Base-by-base conservation (phyloP, 2,888 invertebrate genomes). In the Epinotia ramella region DNA sequence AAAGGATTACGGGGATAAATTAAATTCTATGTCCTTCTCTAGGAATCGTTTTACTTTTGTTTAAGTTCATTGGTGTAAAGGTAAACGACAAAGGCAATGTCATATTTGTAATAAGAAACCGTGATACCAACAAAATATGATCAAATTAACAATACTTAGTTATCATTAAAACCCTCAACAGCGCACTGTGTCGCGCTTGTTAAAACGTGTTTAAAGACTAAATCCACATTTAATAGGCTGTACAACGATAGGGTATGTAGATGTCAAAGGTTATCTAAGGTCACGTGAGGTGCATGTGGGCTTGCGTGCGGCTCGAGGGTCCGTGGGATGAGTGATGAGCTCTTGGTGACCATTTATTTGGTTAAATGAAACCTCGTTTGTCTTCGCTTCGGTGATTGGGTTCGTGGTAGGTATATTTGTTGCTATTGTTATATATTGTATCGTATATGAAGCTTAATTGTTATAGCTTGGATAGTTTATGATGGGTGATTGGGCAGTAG, bases 261-360 rank as follows among this genome's bases (percentile, higher is more conserved):
- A 76, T 71, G 75, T 62, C 75, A 76, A 76, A 67, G 75, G 71
- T 76, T 65, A 76, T 66, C 60, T 65, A 67, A 62, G 75, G 75
- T 71, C 64, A 70, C 18, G 28, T 18, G 20, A 74, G 64, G 64
- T 62, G 57, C 60, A 67, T 60, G 64, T 53, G 40, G 24, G 57
- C 62, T 79, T 72, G 79, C 79, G 79, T 79, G 79, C 76, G 77
- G 77, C 79, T 79, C 79, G 78, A 79, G 72, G 73, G 63, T 74
- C 76, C 74, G 64, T 24, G 46, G 44, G 76, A 78, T 78, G 79
- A 79, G 73, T 77, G 65, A 78, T 77, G 77, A 78, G 74, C 74
- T 46, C 68, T 69, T 76, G 77, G 78, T 71, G 75, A 77, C 77
- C 73, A 75, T 71, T 60, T 75, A 70, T 77, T 77, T 62, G 72